Evolutionary conservation across 2,113 vertebrate genomes (phyloP), one percentile per base, ranked within the genome.

Genomic region (Brachyhypopomus occidentalis): DNA sequence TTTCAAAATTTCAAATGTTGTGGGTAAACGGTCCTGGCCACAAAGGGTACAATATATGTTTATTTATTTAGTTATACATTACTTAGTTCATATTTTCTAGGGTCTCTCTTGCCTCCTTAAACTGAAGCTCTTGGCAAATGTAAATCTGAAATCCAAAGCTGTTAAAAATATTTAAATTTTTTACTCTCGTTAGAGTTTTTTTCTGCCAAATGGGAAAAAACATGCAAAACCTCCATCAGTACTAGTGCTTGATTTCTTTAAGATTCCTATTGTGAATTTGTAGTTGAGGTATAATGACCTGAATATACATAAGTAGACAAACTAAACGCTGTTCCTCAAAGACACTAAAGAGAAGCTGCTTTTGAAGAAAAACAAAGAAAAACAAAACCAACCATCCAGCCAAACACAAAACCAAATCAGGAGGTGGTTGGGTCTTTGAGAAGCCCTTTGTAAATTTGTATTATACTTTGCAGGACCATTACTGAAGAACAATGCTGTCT

Each of bases 1-100:
- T 11, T 80, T 81, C 22, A 17, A 52, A 52, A 52, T 14, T 78
- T 16, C 75, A 77, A 38, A 80, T 77, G 67, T 83, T 71, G 77
- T 79, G 67, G 89, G 91, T 90, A 84, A 90, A 85, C 88, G 86
- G 84, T 88, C 88, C 89, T 88, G 90, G 89, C 86, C 90, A 86
- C 86, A 89, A 82, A 62, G 79, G 79, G 76, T 75, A 80, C 81
- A 77, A 80, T 58, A 72, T 58, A 71, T 73, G 72, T 48, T 63
- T 82, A 55, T 41, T 71, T 17, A n/a, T 77, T 25, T 59, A 12
- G 19, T 59, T 75, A 45, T 77, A 3, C n/a, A n/a, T 45, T 27
- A 25, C 45, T 52, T 52, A 52, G 12, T 14, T 52, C 45, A 52
- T 48, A 9, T 52, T 52, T 52, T 52, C 14, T 52, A 52, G 45